Evolutionary conservation across 2,113 vertebrate genomes (phyloP).

Genomic region (Muscicapa adusta): DNA sequence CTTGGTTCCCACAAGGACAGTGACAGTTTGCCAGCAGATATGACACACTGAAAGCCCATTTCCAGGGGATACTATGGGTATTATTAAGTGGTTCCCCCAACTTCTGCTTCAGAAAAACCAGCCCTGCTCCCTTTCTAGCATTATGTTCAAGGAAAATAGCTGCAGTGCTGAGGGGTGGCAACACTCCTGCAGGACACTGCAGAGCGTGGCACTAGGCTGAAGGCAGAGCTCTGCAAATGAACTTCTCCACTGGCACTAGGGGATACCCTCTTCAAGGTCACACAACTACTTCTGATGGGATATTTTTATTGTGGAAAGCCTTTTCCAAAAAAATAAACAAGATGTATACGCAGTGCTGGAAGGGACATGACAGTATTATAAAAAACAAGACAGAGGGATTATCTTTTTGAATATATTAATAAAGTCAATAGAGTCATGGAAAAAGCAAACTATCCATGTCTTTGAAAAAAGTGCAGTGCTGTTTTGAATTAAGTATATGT

Average conservation of each 20-base stretch:
- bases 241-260: rapidly evolving
- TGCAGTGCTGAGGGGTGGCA: not conserved
- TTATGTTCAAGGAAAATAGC: not conserved
- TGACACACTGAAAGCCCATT: not conserved
- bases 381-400: not conserved
- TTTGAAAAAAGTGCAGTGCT: not conserved
- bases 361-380: not conserved
- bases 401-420: not conserved
- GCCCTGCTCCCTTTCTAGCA: not conserved
- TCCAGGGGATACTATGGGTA: not conserved
- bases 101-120: not conserved
- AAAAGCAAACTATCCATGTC: not conserved
- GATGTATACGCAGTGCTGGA: not conserved
- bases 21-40: not conserved
- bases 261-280: not conserved
- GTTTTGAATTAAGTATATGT: not conserved
- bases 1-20: not conserved
- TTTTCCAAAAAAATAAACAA: not conserved
- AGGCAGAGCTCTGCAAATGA: not conserved
- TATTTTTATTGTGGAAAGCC: not conserved
- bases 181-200: rapidly evolving
- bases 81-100: not conserved
- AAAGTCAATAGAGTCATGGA: not conserved
- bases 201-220: not conserved
- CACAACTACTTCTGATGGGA: not conserved